Evolutionary conservation across 2,113 vertebrate genomes (phyloP).

Genomic region (Pollimyrus isidori): DNA sequence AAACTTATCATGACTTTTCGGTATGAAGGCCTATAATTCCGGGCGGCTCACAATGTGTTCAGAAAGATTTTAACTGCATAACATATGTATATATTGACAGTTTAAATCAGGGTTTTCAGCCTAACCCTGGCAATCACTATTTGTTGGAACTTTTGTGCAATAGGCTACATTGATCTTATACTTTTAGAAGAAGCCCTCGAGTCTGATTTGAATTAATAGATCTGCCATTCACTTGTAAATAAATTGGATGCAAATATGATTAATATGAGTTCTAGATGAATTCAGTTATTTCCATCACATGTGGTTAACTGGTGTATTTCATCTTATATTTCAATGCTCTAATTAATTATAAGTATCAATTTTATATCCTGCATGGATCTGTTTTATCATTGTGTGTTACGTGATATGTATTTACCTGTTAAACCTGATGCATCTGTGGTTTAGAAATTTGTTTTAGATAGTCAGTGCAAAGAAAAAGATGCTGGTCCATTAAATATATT

Average conservation of each 20-base stretch:
- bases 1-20: neutral
- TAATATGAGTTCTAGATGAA: neutral
- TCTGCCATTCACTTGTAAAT: neutral
- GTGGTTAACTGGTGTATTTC: neutral
- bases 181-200: neutral
- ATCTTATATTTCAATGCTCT: neutral
- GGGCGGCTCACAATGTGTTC: neutral
- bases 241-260: neutral
- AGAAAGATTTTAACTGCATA: neutral
- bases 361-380: neutral
- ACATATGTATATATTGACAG: neutral
- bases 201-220: neutral
- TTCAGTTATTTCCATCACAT: neutral
- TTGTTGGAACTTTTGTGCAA: neutral
- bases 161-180: neutral
- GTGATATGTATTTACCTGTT: neutral
- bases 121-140: neutral
- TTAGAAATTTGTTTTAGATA: neutral
- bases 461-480: neutral
- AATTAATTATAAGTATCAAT: neutral
- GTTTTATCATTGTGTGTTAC: neutral
- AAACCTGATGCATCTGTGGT: neutral
- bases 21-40: neutral
- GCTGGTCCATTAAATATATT: neutral
- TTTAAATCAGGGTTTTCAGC: neutral